These are phyloP conservation scores for Cryptus armator DNA, from an alignment of 2,888 invertebrate species.

Conservation along the genomic window DNA sequence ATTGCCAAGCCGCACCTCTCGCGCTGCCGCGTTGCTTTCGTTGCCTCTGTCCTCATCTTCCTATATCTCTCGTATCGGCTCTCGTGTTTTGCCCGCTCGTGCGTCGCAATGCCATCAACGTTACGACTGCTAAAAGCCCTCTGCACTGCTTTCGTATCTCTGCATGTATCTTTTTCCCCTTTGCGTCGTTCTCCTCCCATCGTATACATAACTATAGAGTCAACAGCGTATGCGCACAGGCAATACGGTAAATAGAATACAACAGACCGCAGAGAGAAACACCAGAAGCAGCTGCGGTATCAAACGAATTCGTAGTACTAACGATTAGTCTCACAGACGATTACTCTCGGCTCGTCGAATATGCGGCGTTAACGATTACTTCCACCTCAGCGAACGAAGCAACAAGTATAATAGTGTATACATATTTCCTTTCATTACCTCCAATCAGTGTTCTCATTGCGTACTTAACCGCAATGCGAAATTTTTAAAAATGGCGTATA, in stretches of 20 bases:
- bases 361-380: constrained; percentile 43
- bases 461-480: neutral
- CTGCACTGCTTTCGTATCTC: constrained; percentile 1
- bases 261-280: neutral
- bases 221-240: neutral
- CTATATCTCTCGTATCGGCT: constrained; percentile 3
- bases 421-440: constrained; percentile 55
- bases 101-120: neutral
- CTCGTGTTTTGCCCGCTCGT: constrained; percentile 12
- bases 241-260: neutral
- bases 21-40: constrained; percentile 37
- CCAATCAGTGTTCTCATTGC: constrained; percentile 32
- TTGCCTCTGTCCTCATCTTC: neutral
- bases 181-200: neutral
- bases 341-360: constrained; percentile 36
- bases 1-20: constrained; percentile 69
- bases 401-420: constrained; percentile 58
- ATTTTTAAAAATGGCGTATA: too few relatives aligned
- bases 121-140: constrained; percentile 14
- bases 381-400: constrained; percentile 51
- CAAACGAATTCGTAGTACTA: constrained; percentile 28
- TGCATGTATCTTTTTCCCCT: neutral
- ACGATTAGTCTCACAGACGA: constrained; percentile 25
- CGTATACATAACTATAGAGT: neutral
- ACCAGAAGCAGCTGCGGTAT: neutral